A percentile compares a stretch with the other conserved stretches of the same genome.
Conservation (phyloP, 2,113 vertebrate genomes). For the Onychostoma macrolepis region DNA sequence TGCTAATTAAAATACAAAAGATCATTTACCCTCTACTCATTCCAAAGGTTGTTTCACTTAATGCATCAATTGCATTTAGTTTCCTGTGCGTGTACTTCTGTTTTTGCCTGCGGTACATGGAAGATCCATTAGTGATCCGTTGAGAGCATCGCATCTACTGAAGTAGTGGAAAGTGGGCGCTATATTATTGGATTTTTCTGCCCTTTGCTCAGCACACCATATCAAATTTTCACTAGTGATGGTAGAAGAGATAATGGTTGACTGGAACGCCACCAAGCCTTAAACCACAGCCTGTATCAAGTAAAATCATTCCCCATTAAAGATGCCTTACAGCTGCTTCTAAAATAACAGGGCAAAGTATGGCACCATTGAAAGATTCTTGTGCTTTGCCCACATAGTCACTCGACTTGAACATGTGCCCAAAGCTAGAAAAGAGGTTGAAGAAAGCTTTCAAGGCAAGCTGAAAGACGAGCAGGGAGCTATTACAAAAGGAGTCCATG, state of each 20-base stretch:
- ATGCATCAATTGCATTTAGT: neutral
- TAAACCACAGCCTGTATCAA: constrained; percentile 35
- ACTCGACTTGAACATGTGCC: constrained; percentile 35
- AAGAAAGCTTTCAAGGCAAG: constrained; percentile 44
- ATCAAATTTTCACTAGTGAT: constrained; percentile 45
- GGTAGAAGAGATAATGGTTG: constrained; percentile 42
- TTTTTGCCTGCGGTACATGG: constrained; percentile 55
- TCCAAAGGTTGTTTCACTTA: constrained; percentile 24
- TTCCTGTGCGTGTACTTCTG: constrained; percentile 16
- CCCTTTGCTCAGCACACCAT: constrained; percentile 23
- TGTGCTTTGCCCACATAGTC: constrained; percentile 9
- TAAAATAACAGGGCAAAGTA: constrained; percentile 31
- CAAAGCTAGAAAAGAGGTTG: constrained; percentile 34
- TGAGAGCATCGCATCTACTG: constrained; percentile 43
- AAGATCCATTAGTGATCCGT: constrained; percentile 36
- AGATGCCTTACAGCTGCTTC: constrained; percentile 36
- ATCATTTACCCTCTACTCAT: neutral
- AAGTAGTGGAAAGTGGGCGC: constrained; percentile 56
- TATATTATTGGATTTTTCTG: constrained; percentile 16
- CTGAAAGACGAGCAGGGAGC: constrained; percentile 65
- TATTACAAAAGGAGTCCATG: constrained; percentile 61
- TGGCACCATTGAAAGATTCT: constrained; percentile 23
- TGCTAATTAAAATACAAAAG: neutral
- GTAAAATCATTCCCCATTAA: constrained; percentile 49
- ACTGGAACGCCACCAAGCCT: constrained; percentile 46